Percentiles rank a stretch among this genome's conserved stretches.
phyloP scores from a whole-genome alignment of 2,797 vertebrate species.

The Buphagus erythrorhynchus region DNA sequence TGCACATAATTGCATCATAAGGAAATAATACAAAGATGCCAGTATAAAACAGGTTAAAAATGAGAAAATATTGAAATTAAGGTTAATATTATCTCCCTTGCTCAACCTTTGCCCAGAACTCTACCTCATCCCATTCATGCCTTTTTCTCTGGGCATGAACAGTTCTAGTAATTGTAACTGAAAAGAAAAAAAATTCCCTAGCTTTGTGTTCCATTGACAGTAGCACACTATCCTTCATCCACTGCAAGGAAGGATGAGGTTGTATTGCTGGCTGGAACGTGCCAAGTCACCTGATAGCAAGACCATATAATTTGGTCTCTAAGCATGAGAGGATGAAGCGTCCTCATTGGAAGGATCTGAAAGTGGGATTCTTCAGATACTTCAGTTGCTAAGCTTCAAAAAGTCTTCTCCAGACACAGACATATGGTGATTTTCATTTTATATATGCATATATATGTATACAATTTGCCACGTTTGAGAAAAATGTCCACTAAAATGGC shows the following conservation, averaged over 20 bases:
- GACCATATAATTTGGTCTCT: neutral
- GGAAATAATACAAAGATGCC: neutral
- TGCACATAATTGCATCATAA: neutral
- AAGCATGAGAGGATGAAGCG: neutral
- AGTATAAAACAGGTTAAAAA: neutral
- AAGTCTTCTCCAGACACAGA: neutral
- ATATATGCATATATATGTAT: neutral
- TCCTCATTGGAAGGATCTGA: neutral
- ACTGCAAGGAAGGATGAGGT: neutral
- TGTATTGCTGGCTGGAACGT: neutral
- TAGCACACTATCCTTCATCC: neutral
- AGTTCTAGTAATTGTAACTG: neutral
- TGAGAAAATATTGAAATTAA: neutral
- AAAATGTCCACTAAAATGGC: slow-evolving; percentile 18
- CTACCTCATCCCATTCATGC: neutral
- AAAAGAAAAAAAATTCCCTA: neutral
- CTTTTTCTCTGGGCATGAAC: neutral
- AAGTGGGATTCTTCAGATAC: neutral
- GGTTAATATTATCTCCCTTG: neutral
- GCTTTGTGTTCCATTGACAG: neutral
- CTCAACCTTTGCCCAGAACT: neutral
- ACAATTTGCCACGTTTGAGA: neutral
- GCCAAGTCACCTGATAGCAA: neutral
- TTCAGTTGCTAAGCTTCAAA: neutral
- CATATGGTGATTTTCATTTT: neutral